Evolutionary conservation across 2,113 vertebrate species (phyloP).

Genomic region (Clarias gariepinus): DNA sequence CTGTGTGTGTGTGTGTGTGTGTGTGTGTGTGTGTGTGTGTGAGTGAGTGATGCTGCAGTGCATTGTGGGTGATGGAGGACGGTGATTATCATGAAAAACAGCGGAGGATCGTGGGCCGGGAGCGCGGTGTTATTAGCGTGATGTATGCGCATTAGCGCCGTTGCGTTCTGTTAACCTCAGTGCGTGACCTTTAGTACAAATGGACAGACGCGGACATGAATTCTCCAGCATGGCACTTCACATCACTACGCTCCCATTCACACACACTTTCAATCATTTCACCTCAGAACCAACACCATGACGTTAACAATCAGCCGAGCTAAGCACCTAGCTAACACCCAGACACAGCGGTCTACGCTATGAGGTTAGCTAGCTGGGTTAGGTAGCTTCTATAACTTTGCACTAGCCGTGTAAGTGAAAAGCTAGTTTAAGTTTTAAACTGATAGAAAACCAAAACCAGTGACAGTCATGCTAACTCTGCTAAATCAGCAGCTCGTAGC

Average conservation of each 20-base stretch:
- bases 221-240: background rate
- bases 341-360: background rate
- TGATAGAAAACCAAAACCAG: background rate
- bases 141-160: constrained; percentile 4
- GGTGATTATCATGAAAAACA: background rate
- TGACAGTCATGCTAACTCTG: background rate
- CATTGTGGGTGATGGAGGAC: constrained; percentile 24
- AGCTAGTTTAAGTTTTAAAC: background rate
- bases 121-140: background rate
- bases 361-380: background rate
- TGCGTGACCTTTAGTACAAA: constrained; percentile 5
- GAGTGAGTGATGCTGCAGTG: constrained; percentile 34
- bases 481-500: background rate
- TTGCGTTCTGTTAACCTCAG: background rate
- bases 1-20: background rate
- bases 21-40: background rate
- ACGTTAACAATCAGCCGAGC: background rate
- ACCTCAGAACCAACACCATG: background rate
- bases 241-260: background rate
- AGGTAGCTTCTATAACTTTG: background rate
- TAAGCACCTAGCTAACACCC: background rate
- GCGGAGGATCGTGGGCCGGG: background rate
- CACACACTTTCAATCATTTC: background rate
- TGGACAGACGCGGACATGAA: background rate
- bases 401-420: background rate